Conservation (phyloP, 1,140 invertebrate genomes). For the Ceratosolen fusciceps region DNA sequence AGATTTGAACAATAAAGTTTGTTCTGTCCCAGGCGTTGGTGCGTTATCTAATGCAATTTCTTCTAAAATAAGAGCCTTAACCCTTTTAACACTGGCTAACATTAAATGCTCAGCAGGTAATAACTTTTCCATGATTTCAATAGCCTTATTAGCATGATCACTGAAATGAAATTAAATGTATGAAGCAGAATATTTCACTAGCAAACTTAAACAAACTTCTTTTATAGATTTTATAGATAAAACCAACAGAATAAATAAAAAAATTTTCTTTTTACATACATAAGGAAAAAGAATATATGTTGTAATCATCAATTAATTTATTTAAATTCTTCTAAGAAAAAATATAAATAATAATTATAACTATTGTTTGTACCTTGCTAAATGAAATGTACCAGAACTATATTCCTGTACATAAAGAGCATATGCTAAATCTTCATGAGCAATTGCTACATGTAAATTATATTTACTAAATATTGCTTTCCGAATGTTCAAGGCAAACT, state of each 20-base stretch:
- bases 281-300: no score
- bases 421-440: conserved; percentile 92
- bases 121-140: conserved; percentile 83
- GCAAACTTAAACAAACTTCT: not conserved
- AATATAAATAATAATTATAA: not conserved
- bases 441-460: conserved; percentile 89
- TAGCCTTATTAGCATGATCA: conserved; percentile 85
- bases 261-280: no score
- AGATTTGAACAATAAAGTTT: conserved; percentile 79
- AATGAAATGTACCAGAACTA: conserved; percentile 85
- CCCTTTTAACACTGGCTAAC: conserved; percentile 88
- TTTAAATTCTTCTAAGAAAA: not conserved
- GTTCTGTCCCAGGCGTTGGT: conserved; percentile 65
- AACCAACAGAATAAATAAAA: no score
- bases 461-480: conserved; percentile 84
- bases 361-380: conserved; percentile 73
- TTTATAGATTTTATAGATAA: no score
- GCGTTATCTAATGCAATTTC: conserved; percentile 90
- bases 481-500: conserved; percentile 84
- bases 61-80: conserved; percentile 92
- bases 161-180: conserved; percentile 3
- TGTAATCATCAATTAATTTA: no score
- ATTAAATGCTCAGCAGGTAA: conserved; percentile 87
- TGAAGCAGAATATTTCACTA: not conserved
- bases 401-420: conserved; percentile 93